Percentiles rank a stretch among this genome's conserved stretches.
phyloP scores from a whole-genome alignment of 35 echinoderm and acorn worm species.

The Hemicentrotus pulcherrimus region DNA sequence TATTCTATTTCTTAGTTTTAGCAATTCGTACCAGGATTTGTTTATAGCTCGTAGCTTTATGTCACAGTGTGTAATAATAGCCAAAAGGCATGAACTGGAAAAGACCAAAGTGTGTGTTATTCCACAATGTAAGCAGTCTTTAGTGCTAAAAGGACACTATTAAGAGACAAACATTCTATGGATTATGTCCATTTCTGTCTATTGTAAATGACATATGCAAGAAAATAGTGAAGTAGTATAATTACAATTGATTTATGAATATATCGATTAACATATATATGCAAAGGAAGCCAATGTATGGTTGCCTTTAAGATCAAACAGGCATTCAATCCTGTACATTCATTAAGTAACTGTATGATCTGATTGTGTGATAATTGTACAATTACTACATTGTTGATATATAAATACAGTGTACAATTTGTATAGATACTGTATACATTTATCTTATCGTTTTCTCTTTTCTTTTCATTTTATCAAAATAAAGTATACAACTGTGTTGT shows the following conservation, averaged over 20 bases:
- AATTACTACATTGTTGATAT: conserved; percentile 18
- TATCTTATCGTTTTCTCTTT: not conserved
- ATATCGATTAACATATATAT: not conserved
- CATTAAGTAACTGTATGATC: not conserved
- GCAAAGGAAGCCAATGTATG: conserved; percentile 17
- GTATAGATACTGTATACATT: conserved; percentile 36
- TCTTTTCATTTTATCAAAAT: not conserved
- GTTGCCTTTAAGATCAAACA: not conserved
- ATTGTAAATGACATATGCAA: not conserved
- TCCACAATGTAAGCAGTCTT: not conserved
- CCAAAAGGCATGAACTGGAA: not conserved
- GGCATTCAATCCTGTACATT: not conserved
- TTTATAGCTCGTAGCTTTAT: not conserved
- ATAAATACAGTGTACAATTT: conserved; percentile 30
- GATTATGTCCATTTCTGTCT: not conserved
- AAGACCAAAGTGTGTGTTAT: not conserved
- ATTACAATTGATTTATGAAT: not conserved
- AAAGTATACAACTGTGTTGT: not conserved
- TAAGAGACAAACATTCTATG: not conserved
- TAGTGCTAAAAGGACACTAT: not conserved
- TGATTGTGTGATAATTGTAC: not conserved
- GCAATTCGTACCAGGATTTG: not conserved
- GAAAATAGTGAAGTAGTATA: conserved; percentile 2
- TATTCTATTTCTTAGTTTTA: not conserved
- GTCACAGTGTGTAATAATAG: not conserved